Evolutionary conservation across 2,888 invertebrate species (phyloP).

Genomic region (Lapara coniferarum): DNA sequence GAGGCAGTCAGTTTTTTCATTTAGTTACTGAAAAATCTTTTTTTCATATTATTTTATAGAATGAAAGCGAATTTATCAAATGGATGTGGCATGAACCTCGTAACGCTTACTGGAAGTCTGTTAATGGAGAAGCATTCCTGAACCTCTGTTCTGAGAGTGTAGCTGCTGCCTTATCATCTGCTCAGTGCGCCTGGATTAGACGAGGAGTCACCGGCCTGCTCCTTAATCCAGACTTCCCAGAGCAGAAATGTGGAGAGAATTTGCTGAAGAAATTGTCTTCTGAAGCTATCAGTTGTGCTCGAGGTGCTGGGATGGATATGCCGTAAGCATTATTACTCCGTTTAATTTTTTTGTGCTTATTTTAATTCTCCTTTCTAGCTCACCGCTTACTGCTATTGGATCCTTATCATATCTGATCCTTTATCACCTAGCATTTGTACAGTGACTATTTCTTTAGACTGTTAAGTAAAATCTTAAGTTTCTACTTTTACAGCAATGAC

Average conservation of each 20-base stretch:
- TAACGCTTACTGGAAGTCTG: constrained; percentile 55
- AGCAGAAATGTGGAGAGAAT: constrained; percentile 56
- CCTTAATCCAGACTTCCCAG: constrained; percentile 60
- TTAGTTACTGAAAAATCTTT: background rate
- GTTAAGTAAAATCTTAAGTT: too few species aligned
- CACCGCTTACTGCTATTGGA: too few species aligned
- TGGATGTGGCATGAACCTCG: constrained; percentile 65
- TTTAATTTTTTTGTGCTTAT: background rate
- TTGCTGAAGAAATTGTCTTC: constrained; percentile 60
- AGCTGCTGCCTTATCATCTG: constrained; percentile 54
- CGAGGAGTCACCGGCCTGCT: constrained; percentile 65
- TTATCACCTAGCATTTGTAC: too few species aligned
- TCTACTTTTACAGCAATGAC: too few species aligned
- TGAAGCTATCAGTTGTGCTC: constrained; percentile 63
- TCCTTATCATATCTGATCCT: too few species aligned
- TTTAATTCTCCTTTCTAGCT: background rate
- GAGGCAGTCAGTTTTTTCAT: too few species aligned
- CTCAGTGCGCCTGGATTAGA: constrained; percentile 68
- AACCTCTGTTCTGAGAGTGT: constrained; percentile 68
- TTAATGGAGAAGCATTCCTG: constrained; percentile 57
- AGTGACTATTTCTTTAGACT: too few species aligned
- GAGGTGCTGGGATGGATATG: constrained; percentile 55
- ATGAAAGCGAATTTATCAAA: constrained; percentile 42
- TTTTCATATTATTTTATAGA: constrained; percentile 31
- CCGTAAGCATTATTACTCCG: constrained; percentile 57